Conservation (phyloP, 2,888 invertebrate species). For the Drosophila acutilabella region DNA sequence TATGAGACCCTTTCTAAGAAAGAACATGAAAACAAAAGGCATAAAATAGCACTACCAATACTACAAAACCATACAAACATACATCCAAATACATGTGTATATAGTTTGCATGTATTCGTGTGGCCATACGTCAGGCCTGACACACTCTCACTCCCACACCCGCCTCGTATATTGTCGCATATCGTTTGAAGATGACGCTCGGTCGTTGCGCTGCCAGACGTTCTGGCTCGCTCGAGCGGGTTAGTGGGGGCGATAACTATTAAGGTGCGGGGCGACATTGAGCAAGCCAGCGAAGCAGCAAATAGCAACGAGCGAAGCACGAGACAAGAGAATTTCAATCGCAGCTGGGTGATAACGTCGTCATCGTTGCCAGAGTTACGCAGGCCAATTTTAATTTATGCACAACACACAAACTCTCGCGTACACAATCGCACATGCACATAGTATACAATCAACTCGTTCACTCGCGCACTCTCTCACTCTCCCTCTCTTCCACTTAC, state of each 20-base stretch:
- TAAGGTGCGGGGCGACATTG: constrained; percentile 71
- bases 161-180: constrained; percentile 53
- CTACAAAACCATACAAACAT: constrained; percentile 23
- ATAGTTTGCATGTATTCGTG: constrained; percentile 12
- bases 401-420: constrained; percentile 49
- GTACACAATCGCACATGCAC: constrained; percentile 7
- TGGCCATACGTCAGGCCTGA: constrained; percentile 36
- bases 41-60: constrained; percentile 39
- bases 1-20: constrained; percentile 70
- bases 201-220: constrained; percentile 73
- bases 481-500: constrained; percentile 13
- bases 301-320: constrained; percentile 32
- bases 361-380: constrained; percentile 63
- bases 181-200: constrained; percentile 72
- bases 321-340: constrained; percentile 47
- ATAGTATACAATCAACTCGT: constrained; percentile 54
- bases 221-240: constrained; percentile 64
- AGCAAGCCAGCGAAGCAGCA: constrained; percentile 57
- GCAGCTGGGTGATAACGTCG: constrained; percentile 64
- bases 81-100: neutral
- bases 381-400: constrained; percentile 77
- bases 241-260: constrained; percentile 38
- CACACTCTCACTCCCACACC: constrained; percentile 42
- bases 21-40: constrained; percentile 47
- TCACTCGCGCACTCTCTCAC: constrained; percentile 32